Conservation (phyloP, 2,797 vertebrate genomes). For the Bovichtus diacanthus region DNA sequence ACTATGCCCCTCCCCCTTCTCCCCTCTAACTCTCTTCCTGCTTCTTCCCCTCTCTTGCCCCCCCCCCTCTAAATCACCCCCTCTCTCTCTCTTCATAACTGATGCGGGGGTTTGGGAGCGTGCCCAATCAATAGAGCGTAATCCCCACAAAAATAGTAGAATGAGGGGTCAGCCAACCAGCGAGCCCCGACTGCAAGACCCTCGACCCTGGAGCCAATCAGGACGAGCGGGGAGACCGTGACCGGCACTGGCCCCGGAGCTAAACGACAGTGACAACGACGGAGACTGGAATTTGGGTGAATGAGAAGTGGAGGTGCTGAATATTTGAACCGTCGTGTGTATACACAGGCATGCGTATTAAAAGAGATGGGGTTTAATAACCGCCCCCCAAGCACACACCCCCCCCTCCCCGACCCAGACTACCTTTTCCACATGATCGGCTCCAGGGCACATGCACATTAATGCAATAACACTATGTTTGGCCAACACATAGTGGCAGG, state of each 20-base stretch:
- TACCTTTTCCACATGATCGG: constrained; percentile 67
- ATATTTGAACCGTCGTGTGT: constrained; percentile 63
- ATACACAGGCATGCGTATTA: constrained; percentile 18
- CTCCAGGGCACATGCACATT: constrained; percentile 44
- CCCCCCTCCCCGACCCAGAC: constrained; percentile 61
- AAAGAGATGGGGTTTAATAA: constrained; percentile 33
- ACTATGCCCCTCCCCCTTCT: constrained; percentile 68
- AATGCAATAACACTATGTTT: constrained; percentile 44
- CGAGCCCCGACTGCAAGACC: constrained; percentile 35
- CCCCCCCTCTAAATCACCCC: constrained; percentile 11
- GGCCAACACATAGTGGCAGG: constrained; percentile 44
- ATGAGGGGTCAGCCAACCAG: constrained; percentile 58
- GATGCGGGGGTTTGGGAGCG: constrained; percentile 75
- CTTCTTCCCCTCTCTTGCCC: constrained; percentile 5
- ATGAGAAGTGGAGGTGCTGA: constrained; percentile 52
- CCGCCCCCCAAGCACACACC: constrained; percentile 40
- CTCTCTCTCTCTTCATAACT: constrained; percentile 46
- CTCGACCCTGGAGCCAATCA: constrained; percentile 66
- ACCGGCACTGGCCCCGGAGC: constrained; percentile 36
- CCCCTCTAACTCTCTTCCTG: constrained; percentile 26
- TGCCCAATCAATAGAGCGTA: constrained; percentile 79
- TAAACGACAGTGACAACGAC: constrained; percentile 56
- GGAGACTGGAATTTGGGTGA: constrained; percentile 45
- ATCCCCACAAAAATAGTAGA: constrained; percentile 78
- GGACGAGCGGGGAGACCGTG: constrained; percentile 30